Percentiles rank a stretch among this genome's conserved stretches.
Evolutionary conservation across 2,797 vertebrate species (phyloP).

Genomic region (Selene dorsalis): DNA sequence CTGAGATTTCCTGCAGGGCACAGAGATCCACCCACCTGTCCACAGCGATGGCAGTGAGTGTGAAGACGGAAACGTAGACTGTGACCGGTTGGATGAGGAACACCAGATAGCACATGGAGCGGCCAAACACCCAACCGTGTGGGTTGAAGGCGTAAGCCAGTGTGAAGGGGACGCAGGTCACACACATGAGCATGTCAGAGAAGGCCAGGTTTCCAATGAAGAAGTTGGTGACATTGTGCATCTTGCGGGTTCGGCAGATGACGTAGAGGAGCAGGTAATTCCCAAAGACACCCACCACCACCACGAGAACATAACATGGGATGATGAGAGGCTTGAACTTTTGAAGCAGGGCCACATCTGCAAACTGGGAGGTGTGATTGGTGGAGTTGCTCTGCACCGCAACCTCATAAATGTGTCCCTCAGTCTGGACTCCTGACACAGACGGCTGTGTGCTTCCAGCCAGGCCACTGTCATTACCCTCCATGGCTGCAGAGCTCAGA

Average conservation of each 20-base stretch:
- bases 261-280: constrained; percentile 90
- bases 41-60: constrained; percentile 89
- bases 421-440: constrained; percentile 30
- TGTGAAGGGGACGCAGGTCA: constrained; percentile 90
- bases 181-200: constrained; percentile 90
- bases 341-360: constrained; percentile 81
- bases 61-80: constrained; percentile 90
- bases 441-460: constrained; percentile 35
- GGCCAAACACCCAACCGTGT: constrained; percentile 89
- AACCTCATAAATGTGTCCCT: constrained; percentile 69
- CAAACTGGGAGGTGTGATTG: constrained; percentile 80
- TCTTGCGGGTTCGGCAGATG: constrained; percentile 87
- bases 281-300: constrained; percentile 86
- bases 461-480: constrained; percentile 64
- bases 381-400: constrained; percentile 69
- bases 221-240: constrained; percentile 91
- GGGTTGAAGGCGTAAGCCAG: constrained; percentile 90
- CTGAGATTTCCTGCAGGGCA: background rate
- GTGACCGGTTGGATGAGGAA: constrained; percentile 89
- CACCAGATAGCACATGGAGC: constrained; percentile 89
- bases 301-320: constrained; percentile 84
- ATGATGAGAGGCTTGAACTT: constrained; percentile 82
- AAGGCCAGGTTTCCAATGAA: constrained; percentile 91
- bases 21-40: constrained; percentile 82
- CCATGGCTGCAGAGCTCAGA: constrained; percentile 63